A percentile compares a stretch with the other conserved stretches of the same genome.
Evolutionary conservation across 2,113 vertebrate genomes (phyloP).

Genomic region (Centrocercus urophasianus): DNA sequence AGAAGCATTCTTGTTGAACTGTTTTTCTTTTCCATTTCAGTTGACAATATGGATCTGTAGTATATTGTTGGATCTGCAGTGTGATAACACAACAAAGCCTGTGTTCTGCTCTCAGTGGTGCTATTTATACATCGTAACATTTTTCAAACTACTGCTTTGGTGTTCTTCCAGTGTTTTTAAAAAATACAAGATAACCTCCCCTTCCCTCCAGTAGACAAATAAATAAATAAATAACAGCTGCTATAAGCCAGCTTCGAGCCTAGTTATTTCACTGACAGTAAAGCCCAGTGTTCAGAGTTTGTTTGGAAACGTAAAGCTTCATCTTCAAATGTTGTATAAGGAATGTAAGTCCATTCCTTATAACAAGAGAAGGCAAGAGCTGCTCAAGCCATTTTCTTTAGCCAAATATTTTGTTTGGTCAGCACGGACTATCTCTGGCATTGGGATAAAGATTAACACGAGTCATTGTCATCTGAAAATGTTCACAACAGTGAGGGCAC

Average conservation of each 20-base stretch:
- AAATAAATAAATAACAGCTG: not conserved
- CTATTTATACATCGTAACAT: conserved; percentile 51
- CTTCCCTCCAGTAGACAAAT: not conserved
- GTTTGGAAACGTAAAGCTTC: not conserved
- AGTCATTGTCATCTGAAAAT: not conserved
- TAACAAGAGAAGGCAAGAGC: not conserved
- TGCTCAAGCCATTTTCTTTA: not conserved
- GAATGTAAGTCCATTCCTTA: not conserved
- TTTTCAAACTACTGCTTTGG: conserved; percentile 52
- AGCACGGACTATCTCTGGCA: not conserved
- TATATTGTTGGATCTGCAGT: conserved; percentile 64
- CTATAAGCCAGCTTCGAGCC: not conserved
- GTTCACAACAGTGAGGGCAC: not conserved
- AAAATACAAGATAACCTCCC: not conserved
- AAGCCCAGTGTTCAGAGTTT: not conserved
- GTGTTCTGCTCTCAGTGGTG: conserved; percentile 50
- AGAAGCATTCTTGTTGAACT: conserved; percentile 68
- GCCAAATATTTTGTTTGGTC: not conserved
- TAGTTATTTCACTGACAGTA: not conserved
- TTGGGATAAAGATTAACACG: not conserved
- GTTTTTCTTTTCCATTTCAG: conserved; percentile 63
- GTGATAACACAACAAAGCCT: conserved; percentile 69
- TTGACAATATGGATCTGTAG: conserved; percentile 67
- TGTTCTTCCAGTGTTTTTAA: not conserved
- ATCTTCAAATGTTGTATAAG: not conserved